Percentiles rank a stretch among this genome's conserved stretches.
phyloP scores from a whole-genome alignment of 2,797 vertebrate species.

The Decapterus maruadsi region DNA sequence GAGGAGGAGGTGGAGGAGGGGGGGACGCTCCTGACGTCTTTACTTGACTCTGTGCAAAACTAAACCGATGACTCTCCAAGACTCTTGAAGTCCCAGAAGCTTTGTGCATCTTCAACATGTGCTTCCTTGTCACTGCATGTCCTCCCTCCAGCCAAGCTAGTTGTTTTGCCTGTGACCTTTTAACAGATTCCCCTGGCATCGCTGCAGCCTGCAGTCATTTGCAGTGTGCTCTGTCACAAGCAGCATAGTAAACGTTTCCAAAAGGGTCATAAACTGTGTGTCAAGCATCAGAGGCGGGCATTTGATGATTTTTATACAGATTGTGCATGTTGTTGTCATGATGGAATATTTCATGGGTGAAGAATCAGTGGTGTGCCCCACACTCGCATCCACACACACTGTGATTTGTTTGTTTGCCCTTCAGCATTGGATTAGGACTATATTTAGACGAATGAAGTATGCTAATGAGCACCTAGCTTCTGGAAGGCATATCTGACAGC shows the following conservation, averaged over 20 bases:
- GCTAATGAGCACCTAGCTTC: slow-evolving; percentile 82
- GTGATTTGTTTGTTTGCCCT: slow-evolving; percentile 78
- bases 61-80: slow-evolving; percentile 51
- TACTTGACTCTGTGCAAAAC: slow-evolving; percentile 52
- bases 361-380: slow-evolving; percentile 51
- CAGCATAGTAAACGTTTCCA: slow-evolving; percentile 79
- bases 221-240: slow-evolving; percentile 70
- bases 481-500: slow-evolving; percentile 80
- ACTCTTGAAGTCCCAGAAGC: slow-evolving; percentile 58
- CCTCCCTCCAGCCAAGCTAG: slow-evolving; percentile 74
- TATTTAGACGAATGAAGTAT: slow-evolving; percentile 82
- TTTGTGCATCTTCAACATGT: slow-evolving; percentile 68
- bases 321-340: slow-evolving; percentile 44
- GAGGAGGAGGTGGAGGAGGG: too few species aligned
- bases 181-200: slow-evolving; percentile 78
- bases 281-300: slow-evolving; percentile 47
- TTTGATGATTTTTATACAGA: slow-evolving; percentile 57
- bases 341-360: slow-evolving; percentile 54
- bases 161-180: slow-evolving; percentile 84
- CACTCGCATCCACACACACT: background rate
- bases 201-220: slow-evolving; percentile 80
- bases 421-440: slow-evolving; percentile 78
- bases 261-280: slow-evolving; percentile 73
- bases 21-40: background rate
- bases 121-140: slow-evolving; percentile 74